These are phyloP conservation scores for Antechinus stuartii DNA, from an alignment of 2,113 vertebrate species.

Conservation along the genomic window DNA sequence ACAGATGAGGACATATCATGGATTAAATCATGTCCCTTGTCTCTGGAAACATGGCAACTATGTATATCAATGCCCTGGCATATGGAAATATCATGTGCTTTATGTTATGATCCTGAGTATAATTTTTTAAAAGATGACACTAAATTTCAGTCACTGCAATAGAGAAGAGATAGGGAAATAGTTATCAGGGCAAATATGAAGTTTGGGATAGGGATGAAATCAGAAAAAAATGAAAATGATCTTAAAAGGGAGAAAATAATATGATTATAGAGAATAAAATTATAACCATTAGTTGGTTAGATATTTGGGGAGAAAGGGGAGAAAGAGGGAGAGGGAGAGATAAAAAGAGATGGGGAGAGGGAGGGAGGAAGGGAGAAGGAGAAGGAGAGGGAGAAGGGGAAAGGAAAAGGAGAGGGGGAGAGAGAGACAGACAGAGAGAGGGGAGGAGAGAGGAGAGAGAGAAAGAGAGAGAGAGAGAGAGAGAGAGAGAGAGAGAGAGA, in stretches of 20 bases:
- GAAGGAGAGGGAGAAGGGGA: fast-evolving
- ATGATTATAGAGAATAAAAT: background rate
- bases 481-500: background rate
- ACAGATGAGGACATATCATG: background rate
- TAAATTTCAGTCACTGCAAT: background rate
- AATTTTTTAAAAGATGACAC: background rate
- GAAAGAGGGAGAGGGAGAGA: too few relatives aligned
- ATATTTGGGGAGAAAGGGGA: background rate
- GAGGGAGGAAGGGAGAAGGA: background rate
- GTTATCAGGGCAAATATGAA: background rate
- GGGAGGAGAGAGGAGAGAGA: background rate
- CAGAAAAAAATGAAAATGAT: background rate
- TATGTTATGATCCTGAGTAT: background rate
- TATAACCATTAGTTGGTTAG: background rate
- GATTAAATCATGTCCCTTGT: background rate
- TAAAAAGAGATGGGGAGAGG: too few relatives aligned
- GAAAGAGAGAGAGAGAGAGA: background rate
- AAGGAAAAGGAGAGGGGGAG: too few relatives aligned
- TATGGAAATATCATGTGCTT: background rate
- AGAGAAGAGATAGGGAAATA: background rate
- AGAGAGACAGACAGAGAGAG: background rate
- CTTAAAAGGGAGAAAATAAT: background rate
- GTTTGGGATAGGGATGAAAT: background rate
- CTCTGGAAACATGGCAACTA: background rate
- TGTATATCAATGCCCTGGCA: background rate